Percentiles rank a stretch among this genome's conserved stretches.
These are phyloP conservation scores for Aramus guarauna DNA, from an alignment of 2,113 vertebrate genomes.

Conservation along the genomic window DNA sequence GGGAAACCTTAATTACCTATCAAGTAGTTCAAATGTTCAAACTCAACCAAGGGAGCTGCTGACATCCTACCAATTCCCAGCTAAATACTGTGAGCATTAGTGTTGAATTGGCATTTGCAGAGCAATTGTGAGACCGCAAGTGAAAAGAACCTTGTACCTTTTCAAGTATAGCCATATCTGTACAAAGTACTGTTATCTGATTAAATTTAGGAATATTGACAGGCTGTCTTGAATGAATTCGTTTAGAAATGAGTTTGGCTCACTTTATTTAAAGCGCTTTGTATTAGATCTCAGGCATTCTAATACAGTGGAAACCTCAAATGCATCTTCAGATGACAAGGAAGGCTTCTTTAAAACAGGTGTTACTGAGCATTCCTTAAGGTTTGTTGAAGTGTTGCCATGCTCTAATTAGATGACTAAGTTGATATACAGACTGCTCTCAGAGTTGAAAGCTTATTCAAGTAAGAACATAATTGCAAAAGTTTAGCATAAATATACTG, in stretches of 20 bases:
- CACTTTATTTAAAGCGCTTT: neutral
- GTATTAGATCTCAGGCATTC: neutral
- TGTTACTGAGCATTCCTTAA: neutral
- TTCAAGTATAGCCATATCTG: neutral
- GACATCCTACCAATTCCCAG: neutral
- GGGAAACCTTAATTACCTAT: neutral
- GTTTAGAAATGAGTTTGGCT: neutral
- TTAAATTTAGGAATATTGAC: constrained; percentile 15
- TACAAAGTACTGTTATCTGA: neutral
- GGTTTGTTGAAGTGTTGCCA: neutral
- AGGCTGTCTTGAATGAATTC: neutral
- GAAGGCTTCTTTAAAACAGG: neutral
- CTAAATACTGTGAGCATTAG: neutral
- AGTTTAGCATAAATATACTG: neutral
- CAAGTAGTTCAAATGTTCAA: neutral
- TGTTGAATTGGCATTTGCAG: neutral
- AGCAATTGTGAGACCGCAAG: neutral
- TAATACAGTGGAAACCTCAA: neutral
- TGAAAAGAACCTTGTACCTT: neutral
- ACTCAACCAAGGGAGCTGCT: neutral
- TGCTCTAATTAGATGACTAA: neutral
- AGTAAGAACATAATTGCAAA: neutral
- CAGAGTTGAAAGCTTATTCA: neutral
- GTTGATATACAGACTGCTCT: neutral
- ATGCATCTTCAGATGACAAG: neutral